Percentiles rank a stretch among this genome's conserved stretches.
Conservation (phyloP, 2,888 invertebrate genomes). For the Apodemia duryi region DNA sequence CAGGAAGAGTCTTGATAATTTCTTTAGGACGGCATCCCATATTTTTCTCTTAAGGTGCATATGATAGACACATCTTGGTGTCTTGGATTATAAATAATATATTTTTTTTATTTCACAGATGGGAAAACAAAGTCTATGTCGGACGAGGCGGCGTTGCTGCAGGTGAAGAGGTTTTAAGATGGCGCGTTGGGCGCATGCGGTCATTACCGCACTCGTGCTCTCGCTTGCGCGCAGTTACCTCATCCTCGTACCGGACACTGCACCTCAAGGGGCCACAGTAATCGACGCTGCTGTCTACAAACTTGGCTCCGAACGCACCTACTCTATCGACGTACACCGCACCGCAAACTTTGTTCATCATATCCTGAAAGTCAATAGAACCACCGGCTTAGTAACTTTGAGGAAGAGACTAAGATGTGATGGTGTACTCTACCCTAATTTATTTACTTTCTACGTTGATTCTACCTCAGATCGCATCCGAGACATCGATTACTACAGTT, state of each 20-base stretch:
- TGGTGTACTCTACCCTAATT: slow-evolving; percentile 89
- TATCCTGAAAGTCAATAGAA: slow-evolving; percentile 86
- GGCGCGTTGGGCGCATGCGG: slow-evolving; percentile 52
- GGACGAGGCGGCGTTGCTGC: slow-evolving; percentile 62
- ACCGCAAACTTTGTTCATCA: slow-evolving; percentile 91
- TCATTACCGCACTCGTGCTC: slow-evolving; percentile 25
- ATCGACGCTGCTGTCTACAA: slow-evolving; percentile 90
- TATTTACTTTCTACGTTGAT: slow-evolving; percentile 92
- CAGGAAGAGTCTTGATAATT: no score
- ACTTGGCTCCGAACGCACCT: slow-evolving; percentile 87
- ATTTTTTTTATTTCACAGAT: slow-evolving; percentile 50
- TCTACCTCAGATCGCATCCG: slow-evolving; percentile 88
- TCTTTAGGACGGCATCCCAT: no score
- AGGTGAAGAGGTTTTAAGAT: slow-evolving; percentile 55
- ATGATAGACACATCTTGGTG: no score
- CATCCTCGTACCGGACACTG: slow-evolving; percentile 79
- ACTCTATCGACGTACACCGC: slow-evolving; percentile 88
- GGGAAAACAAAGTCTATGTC: slow-evolving; percentile 46
- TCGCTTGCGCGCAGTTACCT: slow-evolving; percentile 67
- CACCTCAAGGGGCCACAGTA: slow-evolving; percentile 82
- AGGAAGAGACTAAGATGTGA: slow-evolving; percentile 86
- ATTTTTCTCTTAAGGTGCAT: no score
- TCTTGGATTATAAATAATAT: no score
- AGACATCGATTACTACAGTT: slow-evolving; percentile 90
- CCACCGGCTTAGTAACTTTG: slow-evolving; percentile 86